Percentiles rank a stretch among this genome's conserved stretches.
Conservation (phyloP, 2,888 invertebrate species). For the Tribolium freemani region DNA sequence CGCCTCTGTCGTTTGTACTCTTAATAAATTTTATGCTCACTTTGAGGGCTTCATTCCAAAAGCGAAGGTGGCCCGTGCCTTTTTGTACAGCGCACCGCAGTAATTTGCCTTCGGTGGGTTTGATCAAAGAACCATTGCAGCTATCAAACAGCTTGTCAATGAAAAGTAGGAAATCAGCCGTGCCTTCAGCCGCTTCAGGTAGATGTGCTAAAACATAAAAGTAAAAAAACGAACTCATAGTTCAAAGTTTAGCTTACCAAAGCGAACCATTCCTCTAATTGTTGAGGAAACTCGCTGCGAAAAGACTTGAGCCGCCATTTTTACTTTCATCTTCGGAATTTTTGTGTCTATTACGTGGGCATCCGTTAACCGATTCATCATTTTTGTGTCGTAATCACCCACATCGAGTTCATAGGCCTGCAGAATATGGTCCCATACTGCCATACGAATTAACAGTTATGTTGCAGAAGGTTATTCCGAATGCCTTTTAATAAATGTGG, state of each 20-base stretch:
- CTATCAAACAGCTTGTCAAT: constrained; percentile 24
- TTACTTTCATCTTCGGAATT: constrained; percentile 21
- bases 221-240: no score
- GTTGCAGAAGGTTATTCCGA: constrained; percentile 9
- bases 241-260: no score
- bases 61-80: not conserved
- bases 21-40: no score
- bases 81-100: not conserved
- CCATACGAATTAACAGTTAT: no score
- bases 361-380: not conserved
- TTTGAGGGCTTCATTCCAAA: constrained; percentile 12
- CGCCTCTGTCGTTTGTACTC: no score
- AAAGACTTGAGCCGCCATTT: constrained; percentile 9
- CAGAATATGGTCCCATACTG: constrained; percentile 3
- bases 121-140: constrained; percentile 5
- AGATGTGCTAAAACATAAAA: not conserved
- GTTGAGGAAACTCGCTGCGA: constrained; percentile 14
- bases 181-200: not conserved
- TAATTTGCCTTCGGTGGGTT: not conserved
- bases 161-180: constrained; percentile 17
- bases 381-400: not conserved
- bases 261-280: no score
- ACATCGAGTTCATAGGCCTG: not conserved
- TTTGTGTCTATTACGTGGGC: not conserved
- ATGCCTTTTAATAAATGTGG: not conserved